phyloP scores from a whole-genome alignment of 1,140 invertebrate genomes.

The Drosophila miranda region DNA sequence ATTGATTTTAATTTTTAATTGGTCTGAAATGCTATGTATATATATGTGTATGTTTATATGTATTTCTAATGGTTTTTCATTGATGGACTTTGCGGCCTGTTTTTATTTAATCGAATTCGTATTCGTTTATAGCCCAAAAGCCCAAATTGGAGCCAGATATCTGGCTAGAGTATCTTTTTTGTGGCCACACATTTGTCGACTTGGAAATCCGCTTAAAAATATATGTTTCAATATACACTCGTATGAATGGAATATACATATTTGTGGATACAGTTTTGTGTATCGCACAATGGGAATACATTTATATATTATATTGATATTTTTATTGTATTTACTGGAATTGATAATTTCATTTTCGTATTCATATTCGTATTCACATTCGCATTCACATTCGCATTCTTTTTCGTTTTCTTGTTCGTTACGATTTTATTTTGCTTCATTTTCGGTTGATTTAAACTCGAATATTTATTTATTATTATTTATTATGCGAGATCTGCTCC shows the following conservation, averaged over 20 bases:
- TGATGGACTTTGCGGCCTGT: slow-evolving; percentile 40
- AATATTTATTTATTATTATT: slow-evolving; percentile 43
- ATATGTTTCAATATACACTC: slow-evolving; percentile 1
- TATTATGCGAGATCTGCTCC: slow-evolving; percentile 10
- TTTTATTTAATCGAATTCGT: slow-evolving; percentile 50
- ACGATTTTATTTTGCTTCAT: slow-evolving; percentile 23
- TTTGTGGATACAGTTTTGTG: no score
- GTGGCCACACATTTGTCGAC: slow-evolving; percentile 59
- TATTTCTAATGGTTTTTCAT: slow-evolving; percentile 28
- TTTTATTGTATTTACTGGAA: slow-evolving; percentile 27
- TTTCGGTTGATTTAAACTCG: slow-evolving; percentile 42
- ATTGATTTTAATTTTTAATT: slow-evolving; percentile 65
- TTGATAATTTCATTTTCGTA: slow-evolving; percentile 31
- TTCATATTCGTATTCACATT: neutral
- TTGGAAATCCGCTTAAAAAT: slow-evolving; percentile 65
- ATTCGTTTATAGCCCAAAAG: slow-evolving; percentile 18
- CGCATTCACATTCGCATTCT: neutral
- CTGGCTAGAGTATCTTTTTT: slow-evolving; percentile 39
- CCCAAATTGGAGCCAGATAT: slow-evolving; percentile 14
- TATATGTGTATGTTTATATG: neutral
- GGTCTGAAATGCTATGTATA: no score
- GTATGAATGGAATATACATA: no score
- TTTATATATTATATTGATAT: slow-evolving; percentile 20
- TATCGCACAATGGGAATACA: slow-evolving; percentile 14
- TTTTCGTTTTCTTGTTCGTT: slow-evolving; percentile 1